Percentiles rank a stretch among this genome's conserved stretches.
These are phyloP conservation scores for Ormyrus pomaceus DNA, from an alignment of 2,888 invertebrate genomes.

Conservation along the genomic window DNA sequence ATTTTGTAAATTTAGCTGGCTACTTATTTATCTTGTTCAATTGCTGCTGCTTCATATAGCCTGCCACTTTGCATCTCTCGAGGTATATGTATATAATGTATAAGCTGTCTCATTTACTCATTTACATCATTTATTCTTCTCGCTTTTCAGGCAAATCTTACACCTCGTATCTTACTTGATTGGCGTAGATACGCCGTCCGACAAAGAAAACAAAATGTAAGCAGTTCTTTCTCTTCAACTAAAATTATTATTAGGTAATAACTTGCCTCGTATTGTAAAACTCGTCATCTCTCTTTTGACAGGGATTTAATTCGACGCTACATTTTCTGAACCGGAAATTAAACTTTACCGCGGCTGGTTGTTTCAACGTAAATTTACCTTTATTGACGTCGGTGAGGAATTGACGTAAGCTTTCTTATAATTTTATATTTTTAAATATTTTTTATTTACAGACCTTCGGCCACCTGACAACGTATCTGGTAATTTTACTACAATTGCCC, in stretches of 20 bases:
- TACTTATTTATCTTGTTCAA: constrained; percentile 62
- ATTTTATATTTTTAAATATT: neutral
- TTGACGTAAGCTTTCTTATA: neutral
- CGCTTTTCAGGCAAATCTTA: constrained; percentile 66
- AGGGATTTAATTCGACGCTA: constrained; percentile 61
- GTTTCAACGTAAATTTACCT: constrained; percentile 68
- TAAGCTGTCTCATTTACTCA: neutral
- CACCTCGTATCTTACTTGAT: constrained; percentile 64
- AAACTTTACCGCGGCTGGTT: constrained; percentile 70
- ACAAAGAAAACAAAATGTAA: constrained; percentile 39
- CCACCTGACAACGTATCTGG: constrained; percentile 68
- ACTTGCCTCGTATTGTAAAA: too few species aligned
- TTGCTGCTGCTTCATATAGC: constrained; percentile 63
- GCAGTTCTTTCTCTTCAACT: neutral
- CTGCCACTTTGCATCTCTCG: constrained; percentile 64
- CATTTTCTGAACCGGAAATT: constrained; percentile 67
- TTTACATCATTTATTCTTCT: too few species aligned
- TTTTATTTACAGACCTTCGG: constrained; percentile 65
- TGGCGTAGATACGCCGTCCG: constrained; percentile 59
- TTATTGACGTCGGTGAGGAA: constrained; percentile 68
- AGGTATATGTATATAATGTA: constrained; percentile 60
- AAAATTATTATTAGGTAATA: too few species aligned
- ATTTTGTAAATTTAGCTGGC: constrained; percentile 65
- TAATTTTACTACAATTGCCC: constrained; percentile 70
- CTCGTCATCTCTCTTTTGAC: neutral